Evolutionary conservation across 2,113 vertebrate species (phyloP), one percentile per base, ranked within the genome.

Genomic region (Gila orcuttii): DNA sequence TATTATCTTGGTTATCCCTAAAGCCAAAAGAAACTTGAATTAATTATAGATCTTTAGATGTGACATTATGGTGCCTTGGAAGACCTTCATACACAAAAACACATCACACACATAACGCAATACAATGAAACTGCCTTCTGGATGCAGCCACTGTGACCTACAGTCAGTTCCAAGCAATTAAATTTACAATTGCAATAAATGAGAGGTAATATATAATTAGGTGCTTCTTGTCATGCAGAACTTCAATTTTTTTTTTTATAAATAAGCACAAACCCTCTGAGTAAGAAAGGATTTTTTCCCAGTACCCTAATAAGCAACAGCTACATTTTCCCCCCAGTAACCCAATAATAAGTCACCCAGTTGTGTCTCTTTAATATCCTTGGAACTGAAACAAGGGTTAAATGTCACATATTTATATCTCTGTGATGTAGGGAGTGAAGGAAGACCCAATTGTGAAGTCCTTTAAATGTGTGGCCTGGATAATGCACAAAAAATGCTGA

Each of bases 321-420:
- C 57, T 19, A 39, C 7, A 36, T 79, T 17, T 64, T 31, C 31
- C 12, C 15, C 6, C 36, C 13, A 62, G 31, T 79, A 21, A n/a
- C 10, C n/a, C 36, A 15, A 13, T 77, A 33, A 55, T 77, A 55
- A 77, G 75, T 55, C 15, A 19, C 47, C 50, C 75, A 52, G 47
- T 55, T 33, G 9, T 21, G 25, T 52, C 50, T 77, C 45, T 52
- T 77, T 33, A 75, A 75, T 33, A 17, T 31, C 47, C 31, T 28
- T 77, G n/a, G 28, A 77, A 55, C 47, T 11, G 25, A 77, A 77
- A 55, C 47, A 52, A 33, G 31, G 75, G 75, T 77, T 33, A 52
- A 77, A 77, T 55, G 75, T 77, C 75, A 77, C 45, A 77, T 77
- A 77, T 77, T 33, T 77, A 33, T 55, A 77, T 55, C n/a, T 52